Evolutionary conservation across 2,113 vertebrate species (phyloP), one percentile per base, ranked within the genome.

Genomic region (Collichthys lucidus): DNA sequence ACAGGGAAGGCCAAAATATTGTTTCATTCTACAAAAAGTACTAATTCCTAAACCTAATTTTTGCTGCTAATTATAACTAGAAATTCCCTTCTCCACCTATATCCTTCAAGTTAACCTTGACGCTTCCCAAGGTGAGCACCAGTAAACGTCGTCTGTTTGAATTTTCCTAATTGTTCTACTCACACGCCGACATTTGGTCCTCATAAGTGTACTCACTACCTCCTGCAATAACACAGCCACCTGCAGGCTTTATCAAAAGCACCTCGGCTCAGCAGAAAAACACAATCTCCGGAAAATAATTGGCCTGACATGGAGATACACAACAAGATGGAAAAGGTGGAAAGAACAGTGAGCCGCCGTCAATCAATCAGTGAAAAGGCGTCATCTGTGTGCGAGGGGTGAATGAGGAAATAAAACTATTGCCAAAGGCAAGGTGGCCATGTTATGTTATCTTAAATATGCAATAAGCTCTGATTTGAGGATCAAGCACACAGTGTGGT

Each of bases 361-460:
- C 91, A 90, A 73, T 94, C 91, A 92, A 68, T 84, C 79, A 71
- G 22, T 3, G 60, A 11, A 46, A 88, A 82, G 15, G 67, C 31
- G 20, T 77, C 46, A 64, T 55, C 44, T 68, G 50, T 11, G 64
- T 20, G 46, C 52, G 70, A 74, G 82, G 77, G 89, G 71, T 57
- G 76, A 79, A 71, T 55, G 62, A 77, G n/a, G 66, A 79, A 86
- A 60, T 75, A 71, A 83, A 83, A 74, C 65, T 12, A 31, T 22
- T 29, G 85, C 86, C 88, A 40, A 9, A 22, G 83, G 91, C 89
- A 92, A 89, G 79, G 78, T 86, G 77, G 85, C 66, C n/a, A 40
- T 40, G 35, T 7, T 0, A 24, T 64, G 53, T 77, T 31, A 78
- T 76, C 63, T 63, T 74, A 66, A 87, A 86, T 78, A 84, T 78